Base-by-base conservation (phyloP, 2,888 invertebrate species). In the Calameuta filiformis region DNA sequence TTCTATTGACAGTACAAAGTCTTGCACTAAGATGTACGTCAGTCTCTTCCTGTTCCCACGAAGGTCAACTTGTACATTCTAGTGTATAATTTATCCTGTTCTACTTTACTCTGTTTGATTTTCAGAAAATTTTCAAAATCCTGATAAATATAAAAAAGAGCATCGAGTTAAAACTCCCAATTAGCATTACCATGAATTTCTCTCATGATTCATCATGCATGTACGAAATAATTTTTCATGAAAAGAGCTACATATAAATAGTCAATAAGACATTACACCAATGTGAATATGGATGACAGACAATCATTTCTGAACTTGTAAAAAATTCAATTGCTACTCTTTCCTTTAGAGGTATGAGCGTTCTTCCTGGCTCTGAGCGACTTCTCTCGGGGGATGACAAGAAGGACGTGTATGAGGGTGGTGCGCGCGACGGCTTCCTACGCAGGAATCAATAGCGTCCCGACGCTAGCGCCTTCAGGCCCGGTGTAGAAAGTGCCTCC, bases 371-470 rank as follows among this genome's bases (percentile, higher is more conserved):
- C 12, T 71, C 33, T 12, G 23, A 33, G 33, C 71, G 71, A 71
- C 71, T 71, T 9, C 71, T 31, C 71, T 71, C 33, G 31, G 34
- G 71, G 71, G 71, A 33, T 71, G 71, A 71, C 77, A 82, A 83
- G 84, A 81, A 83, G 79, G 80, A 83, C 87, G 23, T 86, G 87
- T 77, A 83, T 82, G 84, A 81, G 84, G 81, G 81, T 83, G 87
- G 23, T 86, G 87, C 87, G 82, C 84, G 83, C 79, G 80, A 73
- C 77, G 33, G 34, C n/a, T 35, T 79, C 75, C 81, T 82, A 86
- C 85, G 85, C 85, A 85, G 82, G 87, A 89, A 90, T 90, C 90
- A 89, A 90, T 90, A 89, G 85, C 85, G 84, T 82, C 80, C 81
- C 85, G 85, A 85, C 79, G 30, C 83, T 78, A 83, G 86, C 87